Evolutionary conservation across 2,113 vertebrate genomes (phyloP), one percentile per base, ranked within the genome.

Genomic region (Heterotilapia buettikoferi): DNA sequence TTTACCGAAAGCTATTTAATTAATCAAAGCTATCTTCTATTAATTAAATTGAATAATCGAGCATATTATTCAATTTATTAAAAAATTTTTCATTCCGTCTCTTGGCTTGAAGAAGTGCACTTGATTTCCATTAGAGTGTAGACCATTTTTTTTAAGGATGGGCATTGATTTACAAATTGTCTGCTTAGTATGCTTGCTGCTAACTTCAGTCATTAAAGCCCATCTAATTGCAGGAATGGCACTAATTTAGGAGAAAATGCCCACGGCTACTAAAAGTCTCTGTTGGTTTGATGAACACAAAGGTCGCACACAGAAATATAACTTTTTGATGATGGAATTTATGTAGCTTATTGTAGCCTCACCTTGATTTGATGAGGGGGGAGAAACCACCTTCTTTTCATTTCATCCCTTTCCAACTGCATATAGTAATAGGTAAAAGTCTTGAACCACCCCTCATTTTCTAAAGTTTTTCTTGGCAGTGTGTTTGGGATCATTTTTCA

Each of bases 1-100:
- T 83, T 89, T 79, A 57, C 53, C 24, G 50, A 85, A 84, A 86
- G 66, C n/a, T 13, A 24, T 84, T 86, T 80, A 82, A 90, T 90
- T 82, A 82, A 91, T 82, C 18, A 84, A 80, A 47, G 24, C n/a
- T 36, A 83, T 79, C 66, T 86, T 61, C 56, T 43, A 21, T 82
- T 89, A 86, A 92, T 78, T 78, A 78, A 78, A 78, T 78, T 7
- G 6, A 52, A 52, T 52, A 78, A 78, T n/a, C 4, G 26, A 78
- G 45, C 47, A 78, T 31, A 13, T 33, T 78, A 33, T 78, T 13
- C 73, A 78, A 52, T 78, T 78, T 78, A 78, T 33, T 31, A 4
- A 29, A 7, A 1, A 1, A 0, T 0, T 0, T 1, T 31, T 31
- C 4, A 78, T 78, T 78, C 6, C 1, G 5, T 78, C 26, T 78